These are phyloP conservation scores for Napeogenes sylphis DNA, from an alignment of 2,888 invertebrate genomes.

Conservation along the genomic window DNA sequence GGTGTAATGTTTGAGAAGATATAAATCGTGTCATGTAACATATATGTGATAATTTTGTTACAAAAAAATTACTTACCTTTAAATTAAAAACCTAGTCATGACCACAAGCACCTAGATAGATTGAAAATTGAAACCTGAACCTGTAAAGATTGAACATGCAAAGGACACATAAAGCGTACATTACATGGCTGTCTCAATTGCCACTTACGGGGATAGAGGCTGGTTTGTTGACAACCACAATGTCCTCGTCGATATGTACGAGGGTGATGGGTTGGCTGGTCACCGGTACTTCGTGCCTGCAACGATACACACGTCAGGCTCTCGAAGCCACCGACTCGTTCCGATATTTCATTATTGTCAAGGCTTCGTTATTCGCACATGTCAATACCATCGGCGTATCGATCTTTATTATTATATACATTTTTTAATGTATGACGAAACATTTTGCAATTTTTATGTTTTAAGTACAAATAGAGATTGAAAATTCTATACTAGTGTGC, in stretches of 20 bases:
- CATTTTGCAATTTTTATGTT: no score
- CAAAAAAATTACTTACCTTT: constrained; percentile 24
- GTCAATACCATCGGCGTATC: constrained; percentile 19
- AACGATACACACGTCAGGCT: constrained; percentile 75
- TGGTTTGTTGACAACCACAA: constrained; percentile 99
- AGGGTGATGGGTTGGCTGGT: constrained; percentile 97
- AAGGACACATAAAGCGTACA: constrained; percentile 81
- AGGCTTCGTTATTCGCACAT: constrained; percentile 5
- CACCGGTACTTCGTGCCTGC: constrained; percentile 99
- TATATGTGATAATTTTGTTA: constrained; percentile 7
- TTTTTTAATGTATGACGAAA: background rate
- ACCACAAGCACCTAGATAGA: constrained; percentile 34
- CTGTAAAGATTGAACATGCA: constrained; percentile 20
- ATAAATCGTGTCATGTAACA: background rate
- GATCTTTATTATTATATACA: background rate
- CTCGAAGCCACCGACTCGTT: constrained; percentile 26
- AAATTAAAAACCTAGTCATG: constrained; percentile 37
- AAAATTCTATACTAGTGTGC: background rate
- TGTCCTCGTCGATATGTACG: constrained; percentile 98
- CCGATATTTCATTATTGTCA: constrained; percentile 9
- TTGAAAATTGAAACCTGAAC: constrained; percentile 18
- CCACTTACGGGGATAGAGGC: constrained; percentile 99
- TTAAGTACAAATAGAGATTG: background rate
- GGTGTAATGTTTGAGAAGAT: background rate
- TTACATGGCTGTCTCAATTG: constrained; percentile 86